phyloP scores from a whole-genome alignment of 2,113 vertebrate species.

The Delphinapterus leucas region DNA sequence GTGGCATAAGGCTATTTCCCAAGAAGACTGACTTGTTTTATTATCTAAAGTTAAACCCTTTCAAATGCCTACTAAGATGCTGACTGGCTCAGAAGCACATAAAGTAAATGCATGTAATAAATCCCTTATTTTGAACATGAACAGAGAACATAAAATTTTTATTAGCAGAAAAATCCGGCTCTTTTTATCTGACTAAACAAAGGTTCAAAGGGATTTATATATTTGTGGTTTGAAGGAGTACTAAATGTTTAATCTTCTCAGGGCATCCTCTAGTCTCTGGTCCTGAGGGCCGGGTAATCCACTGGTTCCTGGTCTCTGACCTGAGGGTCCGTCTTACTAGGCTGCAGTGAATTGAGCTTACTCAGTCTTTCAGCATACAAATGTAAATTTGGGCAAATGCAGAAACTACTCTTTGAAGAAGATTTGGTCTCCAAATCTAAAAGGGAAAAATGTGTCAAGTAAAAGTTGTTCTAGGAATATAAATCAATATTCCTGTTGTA shows the following conservation, averaged over 20 bases:
- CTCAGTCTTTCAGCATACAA: neutral
- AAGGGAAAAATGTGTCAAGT: neutral
- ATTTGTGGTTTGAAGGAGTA: neutral
- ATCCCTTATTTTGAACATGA: constrained; percentile 17
- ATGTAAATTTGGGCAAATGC: neutral
- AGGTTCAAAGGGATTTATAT: neutral
- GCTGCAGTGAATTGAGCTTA: neutral
- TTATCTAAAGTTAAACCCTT: constrained; percentile 32
- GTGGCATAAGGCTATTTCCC: neutral
- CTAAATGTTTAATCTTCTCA: neutral
- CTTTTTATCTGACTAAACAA: neutral
- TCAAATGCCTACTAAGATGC: neutral
- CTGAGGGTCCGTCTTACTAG: neutral
- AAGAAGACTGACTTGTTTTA: constrained; percentile 27
- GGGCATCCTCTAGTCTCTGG: neutral
- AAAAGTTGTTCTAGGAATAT: neutral
- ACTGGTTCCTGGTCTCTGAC: neutral
- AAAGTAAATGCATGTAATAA: neutral
- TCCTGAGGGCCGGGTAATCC: neutral
- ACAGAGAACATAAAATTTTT: constrained; percentile 19
- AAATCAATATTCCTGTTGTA: neutral
- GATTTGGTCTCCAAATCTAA: neutral
- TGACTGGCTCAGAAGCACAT: neutral
- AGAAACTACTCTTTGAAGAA: neutral
- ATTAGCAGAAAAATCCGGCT: neutral